Evolutionary conservation across 1,140 invertebrate species (phyloP).

Genomic region (Bombus waltoni): DNA sequence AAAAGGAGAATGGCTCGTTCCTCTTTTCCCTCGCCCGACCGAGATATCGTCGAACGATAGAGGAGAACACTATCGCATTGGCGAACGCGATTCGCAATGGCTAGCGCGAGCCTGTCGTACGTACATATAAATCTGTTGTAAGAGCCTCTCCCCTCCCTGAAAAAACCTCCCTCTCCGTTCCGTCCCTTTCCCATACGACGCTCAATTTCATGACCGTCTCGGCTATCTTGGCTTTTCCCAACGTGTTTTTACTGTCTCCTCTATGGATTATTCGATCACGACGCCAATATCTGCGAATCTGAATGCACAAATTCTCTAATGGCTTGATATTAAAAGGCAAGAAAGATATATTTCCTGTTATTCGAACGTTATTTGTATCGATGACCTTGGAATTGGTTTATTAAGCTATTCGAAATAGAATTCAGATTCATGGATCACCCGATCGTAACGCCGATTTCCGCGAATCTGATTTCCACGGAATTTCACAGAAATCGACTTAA

Average conservation of each 20-base stretch:
- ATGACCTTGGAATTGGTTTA: too few species aligned
- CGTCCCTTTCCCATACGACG: background rate
- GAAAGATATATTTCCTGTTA: too few species aligned
- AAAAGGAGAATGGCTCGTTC: background rate
- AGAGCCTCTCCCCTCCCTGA: conserved; percentile 36
- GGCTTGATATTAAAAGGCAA: too few species aligned
- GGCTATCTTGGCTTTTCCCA: background rate
- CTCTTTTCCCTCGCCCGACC: background rate
- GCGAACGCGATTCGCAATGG: conserved; percentile 45
- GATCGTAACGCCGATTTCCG: too few species aligned
- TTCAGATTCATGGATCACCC: too few species aligned
- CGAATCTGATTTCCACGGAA: too few species aligned
- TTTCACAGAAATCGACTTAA: too few species aligned
- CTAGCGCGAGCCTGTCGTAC: conserved; percentile 25
- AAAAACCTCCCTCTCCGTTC: conserved; percentile 41
- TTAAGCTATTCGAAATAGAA: background rate
- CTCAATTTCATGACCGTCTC: conserved; percentile 20
- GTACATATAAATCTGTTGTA: conserved; percentile 61
- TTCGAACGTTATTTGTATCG: too few species aligned
- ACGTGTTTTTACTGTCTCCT: background rate
- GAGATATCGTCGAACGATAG: conserved; percentile 4
- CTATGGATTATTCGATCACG: background rate
- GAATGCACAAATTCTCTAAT: too few species aligned
- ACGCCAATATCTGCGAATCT: background rate
- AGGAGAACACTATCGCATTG: background rate